Evolutionary conservation across 2,888 invertebrate genomes (phyloP), one percentile per base, ranked within the genome.

Genomic region (Eretmocerus hayati): DNA sequence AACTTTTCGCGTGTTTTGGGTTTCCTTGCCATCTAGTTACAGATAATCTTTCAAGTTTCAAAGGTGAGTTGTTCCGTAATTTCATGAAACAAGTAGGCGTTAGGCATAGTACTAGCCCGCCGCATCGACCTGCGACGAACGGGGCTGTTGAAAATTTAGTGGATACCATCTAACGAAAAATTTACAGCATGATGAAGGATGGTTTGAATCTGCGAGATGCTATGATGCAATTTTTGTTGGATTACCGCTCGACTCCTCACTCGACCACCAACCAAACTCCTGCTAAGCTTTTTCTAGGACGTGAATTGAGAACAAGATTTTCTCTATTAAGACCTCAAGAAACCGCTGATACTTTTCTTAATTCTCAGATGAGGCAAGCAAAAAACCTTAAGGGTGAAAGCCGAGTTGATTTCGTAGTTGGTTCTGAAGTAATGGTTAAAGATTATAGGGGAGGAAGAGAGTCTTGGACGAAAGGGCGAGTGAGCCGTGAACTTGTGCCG

Each of bases 171-270:
- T n/a, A 31, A 6, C 31, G 31, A 4, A 31, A 31, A 15, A 15
- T 31, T 31, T n/a, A 3, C 4, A n/a, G 31, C 6, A 3, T 4
- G 31, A 6, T 31, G 6, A 31, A 31, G 13, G 4, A 15, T 31
- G 6, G 31, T 31, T 31, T 31, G 6, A 4, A 3, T 4, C 4
- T 31, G 4, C 4, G 15, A 3, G 31, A 31, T 3, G 31, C n/a
- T n/a, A n/a, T n/a, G n/a, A n/a, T n/a, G n/a, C n/a, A n/a, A n/a
- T n/a, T n/a, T n/a, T n/a, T n/a, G n/a, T 44, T 47, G n/a, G 50
- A 52, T 18, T 58, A 56, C 40, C 36, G 56, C 18, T 32, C 32
- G 13, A 56, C 53, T 3, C 52, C 51, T 11, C 55, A 56, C 22
- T 23, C 36, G 11, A 39, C 49, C 33, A 58, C 55, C 15, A 38